Percentiles rank a stretch among this genome's conserved stretches.
phyloP scores from a whole-genome alignment of 2,888 invertebrate genomes.

The Nomada hirtipes region DNA sequence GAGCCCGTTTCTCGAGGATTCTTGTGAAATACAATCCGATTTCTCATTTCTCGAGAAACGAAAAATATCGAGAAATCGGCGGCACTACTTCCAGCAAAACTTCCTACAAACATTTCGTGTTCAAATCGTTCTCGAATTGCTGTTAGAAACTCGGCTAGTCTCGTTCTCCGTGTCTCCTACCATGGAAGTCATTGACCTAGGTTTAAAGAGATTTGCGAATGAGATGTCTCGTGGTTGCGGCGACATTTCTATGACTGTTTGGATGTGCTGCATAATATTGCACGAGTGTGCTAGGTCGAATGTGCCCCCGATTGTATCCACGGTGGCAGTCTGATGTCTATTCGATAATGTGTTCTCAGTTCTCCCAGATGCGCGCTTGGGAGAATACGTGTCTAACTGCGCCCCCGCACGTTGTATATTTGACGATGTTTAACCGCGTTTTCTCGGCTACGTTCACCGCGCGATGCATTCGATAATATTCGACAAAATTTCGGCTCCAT shows the following conservation, averaged over 20 bases:
- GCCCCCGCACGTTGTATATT: background rate
- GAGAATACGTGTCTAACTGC: background rate
- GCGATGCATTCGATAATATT: background rate
- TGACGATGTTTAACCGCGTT: constrained; percentile 8
- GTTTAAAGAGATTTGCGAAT: constrained; percentile 1
- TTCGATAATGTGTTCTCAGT: background rate
- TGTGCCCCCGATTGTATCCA: background rate
- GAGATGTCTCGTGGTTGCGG: background rate
- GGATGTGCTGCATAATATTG: background rate
- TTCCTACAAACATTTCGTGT: constrained; percentile 23
- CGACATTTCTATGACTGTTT: background rate
- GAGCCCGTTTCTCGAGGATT: background rate
- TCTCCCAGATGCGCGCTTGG: background rate
- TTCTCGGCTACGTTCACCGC: constrained; percentile 1
- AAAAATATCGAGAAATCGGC: too few species aligned
- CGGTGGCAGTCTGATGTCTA: too few species aligned
- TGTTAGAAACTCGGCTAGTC: background rate
- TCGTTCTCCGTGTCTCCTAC: background rate
- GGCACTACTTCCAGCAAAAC: constrained; percentile 2
- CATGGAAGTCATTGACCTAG: constrained; percentile 3
- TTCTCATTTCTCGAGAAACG: too few species aligned
- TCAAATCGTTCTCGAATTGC: constrained; percentile 30
- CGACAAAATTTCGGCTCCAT: background rate
- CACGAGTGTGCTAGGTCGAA: background rate
- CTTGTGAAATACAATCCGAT: too few species aligned